Evolutionary conservation across 2,797 vertebrate genomes (phyloP).

Genomic region (Cuniculus paca): DNA sequence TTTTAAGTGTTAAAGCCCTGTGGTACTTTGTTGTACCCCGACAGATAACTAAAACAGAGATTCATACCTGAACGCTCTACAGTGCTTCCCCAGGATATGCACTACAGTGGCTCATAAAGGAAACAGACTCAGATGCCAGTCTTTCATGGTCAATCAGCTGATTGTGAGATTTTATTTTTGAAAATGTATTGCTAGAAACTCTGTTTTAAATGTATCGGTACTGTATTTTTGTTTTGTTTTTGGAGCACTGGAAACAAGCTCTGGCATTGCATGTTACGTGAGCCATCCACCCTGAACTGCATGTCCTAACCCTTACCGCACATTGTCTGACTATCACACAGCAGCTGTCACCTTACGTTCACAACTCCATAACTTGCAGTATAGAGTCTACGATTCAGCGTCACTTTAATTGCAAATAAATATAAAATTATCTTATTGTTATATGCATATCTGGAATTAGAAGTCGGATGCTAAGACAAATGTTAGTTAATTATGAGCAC

Average conservation of each 20-base stretch:
- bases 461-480: background rate
- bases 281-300: background rate
- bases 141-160: background rate
- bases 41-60: background rate
- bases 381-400: background rate
- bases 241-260: background rate
- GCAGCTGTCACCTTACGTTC: background rate
- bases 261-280: no score
- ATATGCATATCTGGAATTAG: background rate
- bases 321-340: background rate
- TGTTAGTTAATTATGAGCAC: background rate
- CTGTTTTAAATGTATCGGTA: background rate
- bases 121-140: background rate
- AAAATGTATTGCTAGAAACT: background rate
- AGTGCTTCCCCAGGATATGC: background rate
- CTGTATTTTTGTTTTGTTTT: background rate
- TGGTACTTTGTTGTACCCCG: background rate
- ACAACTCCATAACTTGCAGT: background rate
- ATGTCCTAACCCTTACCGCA: no score
- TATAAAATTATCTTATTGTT: background rate
- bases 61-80: background rate
- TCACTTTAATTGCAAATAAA: background rate
- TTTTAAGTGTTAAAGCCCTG: background rate
- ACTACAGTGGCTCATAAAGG: background rate
- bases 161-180: background rate